These are phyloP conservation scores for Euplexia lucipara DNA, from an alignment of 2,888 invertebrate species.

Conservation along the genomic window DNA sequence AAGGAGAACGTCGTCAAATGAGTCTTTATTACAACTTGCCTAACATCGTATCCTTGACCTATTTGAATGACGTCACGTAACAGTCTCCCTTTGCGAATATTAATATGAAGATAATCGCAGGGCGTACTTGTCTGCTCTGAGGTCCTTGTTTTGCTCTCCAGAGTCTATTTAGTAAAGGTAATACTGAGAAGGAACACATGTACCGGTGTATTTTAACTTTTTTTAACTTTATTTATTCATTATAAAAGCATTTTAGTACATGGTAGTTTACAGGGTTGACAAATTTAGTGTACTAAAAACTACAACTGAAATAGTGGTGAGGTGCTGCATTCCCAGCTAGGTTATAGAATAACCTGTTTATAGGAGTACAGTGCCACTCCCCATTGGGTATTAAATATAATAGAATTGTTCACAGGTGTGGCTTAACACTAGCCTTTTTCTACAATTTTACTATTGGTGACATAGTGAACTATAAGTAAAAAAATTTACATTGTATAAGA, in stretches of 20 bases:
- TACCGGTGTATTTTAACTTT: background rate
- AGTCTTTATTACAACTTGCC: conserved; percentile 53
- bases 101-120: conserved; percentile 40
- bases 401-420: no score
- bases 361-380: no score
- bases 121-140: conserved; percentile 16
- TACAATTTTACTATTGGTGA: no score
- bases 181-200: background rate
- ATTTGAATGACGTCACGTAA: conserved; percentile 51
- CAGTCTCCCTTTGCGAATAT: conserved; percentile 46
- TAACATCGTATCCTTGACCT: conserved; percentile 50
- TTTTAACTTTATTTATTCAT: background rate
- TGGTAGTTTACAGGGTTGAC: no score
- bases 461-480: no score
- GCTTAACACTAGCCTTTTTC: background rate
- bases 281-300: no score
- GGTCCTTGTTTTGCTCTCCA: conserved; percentile 4
- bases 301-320: no score
- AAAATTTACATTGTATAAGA: no score
- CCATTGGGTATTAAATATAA: no score
- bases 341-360: no score
- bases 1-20: conserved; percentile 28
- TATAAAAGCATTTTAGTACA: no score
- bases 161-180: background rate
- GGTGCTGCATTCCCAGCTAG: no score